Base-by-base conservation (phyloP, 2,888 invertebrate genomes). In the Isotomurus palustris region DNA sequence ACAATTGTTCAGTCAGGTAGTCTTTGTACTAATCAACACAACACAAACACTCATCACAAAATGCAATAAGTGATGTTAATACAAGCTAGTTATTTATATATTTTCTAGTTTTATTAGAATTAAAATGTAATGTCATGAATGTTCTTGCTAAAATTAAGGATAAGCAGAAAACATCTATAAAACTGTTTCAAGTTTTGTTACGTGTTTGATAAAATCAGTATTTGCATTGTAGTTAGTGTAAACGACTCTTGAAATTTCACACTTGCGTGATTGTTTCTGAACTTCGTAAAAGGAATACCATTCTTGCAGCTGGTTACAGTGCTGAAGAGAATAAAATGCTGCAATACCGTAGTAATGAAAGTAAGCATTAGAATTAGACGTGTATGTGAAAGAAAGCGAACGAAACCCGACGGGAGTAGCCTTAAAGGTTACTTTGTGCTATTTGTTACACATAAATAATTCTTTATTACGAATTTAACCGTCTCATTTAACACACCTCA, bases 381-480 rank as follows among this genome's bases (percentile, higher is more conserved):
- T n/a, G n/a, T n/a, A n/a, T n/a, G n/a, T n/a, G n/a, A n/a, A n/a
- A n/a, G n/a, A n/a, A n/a, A n/a, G n/a, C n/a, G n/a, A n/a, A n/a
- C n/a, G n/a, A n/a, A n/a, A n/a, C n/a, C n/a, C n/a, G n/a, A 32
- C 8, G 32, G 14, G 14, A 32, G 8, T 32, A 32, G 14, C 32
- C 14, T 32, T 32, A 41, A 41, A 41, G 17, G 4, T 47, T 35
- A 49, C 29, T 47, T 27, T 27, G 27, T 47, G 49, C 35, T 35
- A 29, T 14, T 28, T 22, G n/a, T 35, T 35, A 49, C 32, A 19
- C 8, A 40, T 10, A 40, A 40, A 40, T 35, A 22, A 32, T 49
- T 49, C 19, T 28, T 49, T 49, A 49, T 35, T 17, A 49, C 21
- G 21, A 53, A 8, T 53, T 53, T 32, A 45, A 45, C 29, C n/a